Conservation (phyloP, 2,113 vertebrate species). For the Bothrops jararaca region DNA sequence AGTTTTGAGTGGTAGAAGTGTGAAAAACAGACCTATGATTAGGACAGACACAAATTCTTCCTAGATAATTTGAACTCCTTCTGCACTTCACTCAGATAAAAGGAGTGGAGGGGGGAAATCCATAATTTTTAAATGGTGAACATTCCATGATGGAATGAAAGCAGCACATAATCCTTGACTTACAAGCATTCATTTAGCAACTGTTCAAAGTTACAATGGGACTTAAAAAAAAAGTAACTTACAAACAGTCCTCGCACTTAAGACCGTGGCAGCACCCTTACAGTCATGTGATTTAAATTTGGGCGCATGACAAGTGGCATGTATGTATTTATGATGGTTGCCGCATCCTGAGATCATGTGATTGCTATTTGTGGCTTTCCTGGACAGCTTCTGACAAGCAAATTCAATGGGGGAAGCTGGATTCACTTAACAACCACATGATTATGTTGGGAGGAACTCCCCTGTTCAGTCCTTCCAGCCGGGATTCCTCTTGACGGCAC, state of each 20-base stretch:
- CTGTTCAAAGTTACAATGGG: neutral
- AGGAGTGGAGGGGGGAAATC: neutral
- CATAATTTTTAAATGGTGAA: neutral
- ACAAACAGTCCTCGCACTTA: neutral
- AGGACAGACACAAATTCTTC: neutral
- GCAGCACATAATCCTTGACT: neutral
- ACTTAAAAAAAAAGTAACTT: neutral
- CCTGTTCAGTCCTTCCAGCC: no score
- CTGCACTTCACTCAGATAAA: neutral
- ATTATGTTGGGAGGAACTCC: no score
- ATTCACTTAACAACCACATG: neutral
- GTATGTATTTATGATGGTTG: neutral
- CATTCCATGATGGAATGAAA: neutral
- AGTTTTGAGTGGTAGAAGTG: neutral
- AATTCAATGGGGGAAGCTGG: neutral
- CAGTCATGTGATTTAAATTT: neutral
- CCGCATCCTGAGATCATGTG: neutral
- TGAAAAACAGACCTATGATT: neutral
- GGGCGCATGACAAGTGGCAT: neutral
- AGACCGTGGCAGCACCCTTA: neutral
- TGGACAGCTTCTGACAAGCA: neutral
- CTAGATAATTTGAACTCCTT: neutral
- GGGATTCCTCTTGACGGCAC: no score
- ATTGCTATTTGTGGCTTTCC: neutral
- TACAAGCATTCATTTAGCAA: neutral